Evolutionary conservation across 2,113 vertebrate species (phyloP), one percentile per base, ranked within the genome.

Genomic region (Calidris pugnax): DNA sequence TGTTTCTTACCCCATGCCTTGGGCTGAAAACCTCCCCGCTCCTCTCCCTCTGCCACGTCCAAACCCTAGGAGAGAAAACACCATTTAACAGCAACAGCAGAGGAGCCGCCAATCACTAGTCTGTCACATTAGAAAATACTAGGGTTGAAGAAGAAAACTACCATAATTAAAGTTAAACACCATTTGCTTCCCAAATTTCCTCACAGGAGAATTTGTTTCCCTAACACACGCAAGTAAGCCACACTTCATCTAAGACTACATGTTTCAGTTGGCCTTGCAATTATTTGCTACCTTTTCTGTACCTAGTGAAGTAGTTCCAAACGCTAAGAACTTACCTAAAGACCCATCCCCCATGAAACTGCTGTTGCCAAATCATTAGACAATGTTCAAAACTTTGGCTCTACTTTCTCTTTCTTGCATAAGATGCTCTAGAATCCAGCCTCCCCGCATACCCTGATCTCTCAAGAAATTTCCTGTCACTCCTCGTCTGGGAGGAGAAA

Each of bases 1-100:
- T 82, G 33, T 94, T 86, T 97, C 99, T 98, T 98, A 99, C 99
- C 99, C 99, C 98, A 99, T 99, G 98, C 98, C 98, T 98, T 99
- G 99, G 81, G 98, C 98, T 97, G 99, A 99, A 98, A 99, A 99
- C 97, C 99, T 99, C 94, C 98, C 99, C 50, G 95, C 95, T 97
- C 98, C 99, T 98, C 99, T 98, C 91, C 99, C 99, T 98, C 99
- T 98, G 87, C 98, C 99, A 90, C 98, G 98, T 92, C 97, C 99
- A 97, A 96, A 98, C 82, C 99, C 99, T 99, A 94, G 85, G 95
- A 95, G 91, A 97, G 87, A 97, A 91, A 97, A 93, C n/a, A 91
- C 76, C 88, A 83, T 96, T 96, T 97, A 96, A 97, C 41, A 93
- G 95, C 94, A 93, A 72, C 82, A 90, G 92, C 89, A 93, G 63